Base-by-base conservation (phyloP, 2,113 vertebrate genomes). In the Prunella fulvescens region DNA sequence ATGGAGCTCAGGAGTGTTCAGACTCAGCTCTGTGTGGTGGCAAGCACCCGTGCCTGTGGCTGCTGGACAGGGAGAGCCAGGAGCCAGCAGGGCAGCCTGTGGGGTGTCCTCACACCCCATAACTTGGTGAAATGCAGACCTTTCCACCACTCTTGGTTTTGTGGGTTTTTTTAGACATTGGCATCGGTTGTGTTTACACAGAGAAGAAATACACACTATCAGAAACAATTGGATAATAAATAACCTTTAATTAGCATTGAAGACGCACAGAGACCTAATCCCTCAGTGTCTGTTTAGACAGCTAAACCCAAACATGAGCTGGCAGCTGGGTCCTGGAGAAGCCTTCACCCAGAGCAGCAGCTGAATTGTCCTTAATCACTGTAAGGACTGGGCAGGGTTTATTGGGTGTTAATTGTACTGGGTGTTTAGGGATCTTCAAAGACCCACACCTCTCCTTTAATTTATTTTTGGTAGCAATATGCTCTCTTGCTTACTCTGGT, bases 1-100 rank as follows among this genome's bases (percentile, higher is more conserved):
- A 6, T 2, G 9, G 44, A 50, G 4, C 50, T 67, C 48, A n/a
- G 40, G 25, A 23, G 23, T 9, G 1, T 23, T 76, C 5, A 6
- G 18, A 51, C 37, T 33, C 2, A 1, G 73, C 51, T 54, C 18
- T 1, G 2, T 1, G 1, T 2, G 3, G 57, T n/a, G 6, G 8
- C 1, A 3, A 12, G 28, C 3, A 3, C 48, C 64, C 0, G 0
- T 26, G 47, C 13, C 54, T 14, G 24, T 19, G 26, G n/a, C 71
- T 64, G 53, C 65, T 6, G 14, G 14, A 11, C 0, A 11, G 29
- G 74, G 50, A 81, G 31, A 56, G 33, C 54, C 0, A 0, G n/a
- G 51, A 0, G 0, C 69, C 2, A 1, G 60, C 0, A 0, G 40
- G 44, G n/a, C 3, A 3, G 81, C 40, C 50, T 69, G 71, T 1